A percentile compares a stretch with the other conserved stretches of the same genome.
These are phyloP conservation scores for Callithrix jacchus DNA, from an alignment of 2,113 vertebrate species.

Conservation along the genomic window DNA sequence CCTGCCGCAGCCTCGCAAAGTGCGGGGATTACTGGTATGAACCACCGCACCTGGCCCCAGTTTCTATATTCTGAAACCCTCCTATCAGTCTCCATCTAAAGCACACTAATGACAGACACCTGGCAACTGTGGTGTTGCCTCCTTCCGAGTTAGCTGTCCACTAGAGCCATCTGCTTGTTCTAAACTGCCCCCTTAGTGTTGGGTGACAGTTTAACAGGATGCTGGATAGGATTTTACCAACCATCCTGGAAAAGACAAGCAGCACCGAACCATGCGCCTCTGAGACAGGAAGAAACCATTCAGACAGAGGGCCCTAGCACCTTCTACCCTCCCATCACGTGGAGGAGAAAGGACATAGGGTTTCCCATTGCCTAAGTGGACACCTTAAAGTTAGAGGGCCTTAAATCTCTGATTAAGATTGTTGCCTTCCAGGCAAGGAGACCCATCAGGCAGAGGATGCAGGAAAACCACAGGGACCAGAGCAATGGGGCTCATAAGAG, in stretches of 20 bases:
- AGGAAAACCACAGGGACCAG: not conserved
- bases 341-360: not conserved
- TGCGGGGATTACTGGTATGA: not conserved
- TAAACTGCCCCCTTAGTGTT: not conserved
- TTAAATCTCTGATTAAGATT: not conserved
- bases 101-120: not conserved
- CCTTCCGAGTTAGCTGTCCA: not conserved
- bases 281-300: not conserved
- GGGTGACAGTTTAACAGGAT: not conserved
- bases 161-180: not conserved
- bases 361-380: not conserved
- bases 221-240: not conserved
- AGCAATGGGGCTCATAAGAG: not conserved
- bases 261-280: not conserved
- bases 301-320: not conserved
- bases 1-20: too few relatives aligned
- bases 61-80: not conserved
- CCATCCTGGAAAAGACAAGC: not conserved
- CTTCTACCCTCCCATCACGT: not conserved
- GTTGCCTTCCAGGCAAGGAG: not conserved
- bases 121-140: accelerated
- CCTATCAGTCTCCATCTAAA: not conserved
- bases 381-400: not conserved
- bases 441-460: not conserved
- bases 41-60: too few relatives aligned